Conservation (phyloP, 2,888 invertebrate species). For the Xestia c-nigrum region DNA sequence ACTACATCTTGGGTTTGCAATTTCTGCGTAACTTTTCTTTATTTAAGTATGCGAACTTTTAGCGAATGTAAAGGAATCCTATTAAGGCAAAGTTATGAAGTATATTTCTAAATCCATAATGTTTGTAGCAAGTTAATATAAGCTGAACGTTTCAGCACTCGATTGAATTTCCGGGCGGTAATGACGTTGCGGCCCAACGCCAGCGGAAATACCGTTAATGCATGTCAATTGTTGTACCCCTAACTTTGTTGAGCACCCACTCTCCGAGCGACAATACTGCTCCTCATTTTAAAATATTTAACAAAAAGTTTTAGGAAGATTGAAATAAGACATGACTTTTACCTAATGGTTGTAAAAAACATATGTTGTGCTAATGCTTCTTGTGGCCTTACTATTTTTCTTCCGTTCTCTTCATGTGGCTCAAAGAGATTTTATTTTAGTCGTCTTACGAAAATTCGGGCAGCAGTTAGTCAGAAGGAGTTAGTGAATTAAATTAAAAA, state of each 20-base stretch:
- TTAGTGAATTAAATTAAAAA: background rate
- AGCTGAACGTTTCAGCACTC: conserved; percentile 77
- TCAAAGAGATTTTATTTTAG: background rate
- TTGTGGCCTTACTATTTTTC: background rate
- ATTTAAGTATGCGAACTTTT: background rate
- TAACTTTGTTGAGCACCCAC: conserved; percentile 76
- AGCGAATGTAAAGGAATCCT: background rate
- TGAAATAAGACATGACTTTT: background rate
- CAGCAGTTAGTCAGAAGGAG: too few species aligned
- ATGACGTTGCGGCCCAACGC: conserved; percentile 82
- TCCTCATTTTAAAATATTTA: conserved; percentile 33
- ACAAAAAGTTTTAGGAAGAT: conserved; percentile 7
- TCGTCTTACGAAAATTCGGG: background rate
- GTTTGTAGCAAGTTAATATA: conserved; percentile 59
- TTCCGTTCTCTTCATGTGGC: background rate
- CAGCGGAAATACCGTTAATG: conserved; percentile 88
- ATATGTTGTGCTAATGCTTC: background rate
- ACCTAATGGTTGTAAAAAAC: background rate
- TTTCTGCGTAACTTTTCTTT: background rate
- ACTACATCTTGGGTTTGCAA: background rate
- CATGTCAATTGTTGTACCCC: conserved; percentile 88
- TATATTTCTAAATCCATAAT: conserved; percentile 36
- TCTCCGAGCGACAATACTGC: conserved; percentile 38
- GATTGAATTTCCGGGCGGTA: conserved; percentile 89
- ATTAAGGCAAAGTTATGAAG: background rate